Evolutionary conservation across 2,113 vertebrate species (phyloP), one percentile per base, ranked within the genome.

Genomic region (Eudorcas thomsonii): DNA sequence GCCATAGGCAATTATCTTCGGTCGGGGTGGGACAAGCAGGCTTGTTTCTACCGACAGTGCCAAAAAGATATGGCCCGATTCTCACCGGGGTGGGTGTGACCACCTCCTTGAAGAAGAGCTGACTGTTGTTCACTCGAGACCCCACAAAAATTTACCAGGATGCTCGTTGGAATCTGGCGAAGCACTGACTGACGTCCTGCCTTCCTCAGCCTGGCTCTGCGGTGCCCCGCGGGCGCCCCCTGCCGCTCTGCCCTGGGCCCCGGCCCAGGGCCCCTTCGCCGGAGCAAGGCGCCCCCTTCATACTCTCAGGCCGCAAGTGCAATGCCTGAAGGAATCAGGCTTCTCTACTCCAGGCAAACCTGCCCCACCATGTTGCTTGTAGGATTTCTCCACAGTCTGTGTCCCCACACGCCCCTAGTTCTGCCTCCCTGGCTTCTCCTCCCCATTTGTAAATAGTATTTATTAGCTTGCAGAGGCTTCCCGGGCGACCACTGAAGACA

Each of bases 361-460:
- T 85, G 71, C 90, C 95, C 95, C 28, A 3, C 83, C 95, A 28
- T 26, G 5, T 80, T 81, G 90, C 96, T 97, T 80, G 45, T 97
- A 98, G 96, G 71, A 33, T 54, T 28, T 39, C 77, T 28, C 96
- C 92, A 33, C 80, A 19, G 17, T n/a, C 25, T 50, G 64, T 92
- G 77, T 71, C 81, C 71, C 64, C 52, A 83, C 25, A 4, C 5
- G 2, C 91, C 88, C 77, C 6, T 93, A 87, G 80, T 60, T 55
- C 85, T 71, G 93, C 94, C 50, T 90, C 64, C 93, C 89, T 0
- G 1, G 97, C 93, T 97, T 94, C 96, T 97, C 98, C 83, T 94
- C 96, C 94, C 97, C 78, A 1, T 59, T 98, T 99, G 99, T 99
- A 99, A 99, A 99, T 99, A 99, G 99, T 99, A 99, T 99, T 99